A percentile compares a stretch with the other conserved stretches of the same genome.
phyloP scores from a whole-genome alignment of 2,888 invertebrate species.

The Drosophila paracracens region DNA sequence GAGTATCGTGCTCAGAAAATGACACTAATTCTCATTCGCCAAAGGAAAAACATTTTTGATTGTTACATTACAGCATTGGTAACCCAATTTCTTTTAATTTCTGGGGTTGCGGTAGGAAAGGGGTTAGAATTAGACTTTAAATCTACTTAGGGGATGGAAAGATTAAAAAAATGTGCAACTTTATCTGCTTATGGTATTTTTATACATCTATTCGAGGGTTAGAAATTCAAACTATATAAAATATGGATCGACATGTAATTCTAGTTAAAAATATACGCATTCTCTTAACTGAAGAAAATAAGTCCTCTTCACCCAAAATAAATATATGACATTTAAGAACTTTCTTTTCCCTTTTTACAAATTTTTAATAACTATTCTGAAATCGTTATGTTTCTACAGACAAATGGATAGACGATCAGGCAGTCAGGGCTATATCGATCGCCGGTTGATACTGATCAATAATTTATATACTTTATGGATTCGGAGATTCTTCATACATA shows the following conservation, averaged over 20 bases:
- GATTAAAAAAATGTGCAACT: background rate
- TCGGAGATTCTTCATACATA: background rate
- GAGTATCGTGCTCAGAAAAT: background rate
- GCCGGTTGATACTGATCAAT: background rate
- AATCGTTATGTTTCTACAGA: background rate
- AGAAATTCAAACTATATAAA: background rate
- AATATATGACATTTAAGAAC: background rate
- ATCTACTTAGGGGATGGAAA: background rate
- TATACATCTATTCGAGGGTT: background rate
- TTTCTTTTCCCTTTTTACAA: background rate
- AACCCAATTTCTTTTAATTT: background rate
- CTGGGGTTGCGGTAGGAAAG: background rate
- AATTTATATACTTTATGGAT: accelerated
- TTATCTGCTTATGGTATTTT: background rate
- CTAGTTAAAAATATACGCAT: background rate
- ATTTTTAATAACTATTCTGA: background rate
- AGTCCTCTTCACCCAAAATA: background rate
- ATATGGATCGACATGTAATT: background rate
- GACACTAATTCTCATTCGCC: background rate
- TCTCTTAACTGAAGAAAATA: background rate
- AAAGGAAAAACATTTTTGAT: background rate
- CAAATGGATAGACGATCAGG: background rate
- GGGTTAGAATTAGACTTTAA: accelerated
- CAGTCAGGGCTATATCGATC: background rate
- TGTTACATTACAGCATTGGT: background rate